These are phyloP conservation scores for Oxytorus armatus DNA, from an alignment of 2,888 invertebrate genomes.

Conservation along the genomic window DNA sequence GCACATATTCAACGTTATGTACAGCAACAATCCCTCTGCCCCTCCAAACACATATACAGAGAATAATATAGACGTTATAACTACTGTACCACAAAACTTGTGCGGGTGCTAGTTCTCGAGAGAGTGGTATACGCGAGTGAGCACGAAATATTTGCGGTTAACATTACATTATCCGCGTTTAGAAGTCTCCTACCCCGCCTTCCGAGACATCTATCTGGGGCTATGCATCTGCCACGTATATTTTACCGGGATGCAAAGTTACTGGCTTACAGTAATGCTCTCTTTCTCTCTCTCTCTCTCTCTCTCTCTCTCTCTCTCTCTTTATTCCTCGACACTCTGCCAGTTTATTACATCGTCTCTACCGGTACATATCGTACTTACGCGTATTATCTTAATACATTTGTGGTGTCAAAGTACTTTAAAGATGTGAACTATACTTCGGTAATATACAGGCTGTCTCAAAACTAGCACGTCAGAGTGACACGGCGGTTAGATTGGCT, in stretches of 20 bases:
- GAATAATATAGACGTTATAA: background rate
- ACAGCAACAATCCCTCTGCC: too few relatives aligned
- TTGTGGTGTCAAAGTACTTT: constrained; percentile 11
- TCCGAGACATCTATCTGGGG: constrained; percentile 73
- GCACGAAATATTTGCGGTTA: constrained; percentile 74
- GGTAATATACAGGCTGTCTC: background rate
- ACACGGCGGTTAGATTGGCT: too few relatives aligned
- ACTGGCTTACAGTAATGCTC: constrained; percentile 48
- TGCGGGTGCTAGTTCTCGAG: constrained; percentile 38
- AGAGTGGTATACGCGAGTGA: constrained; percentile 32
- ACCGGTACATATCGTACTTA: constrained; percentile 20
- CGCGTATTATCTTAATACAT: constrained; percentile 20
- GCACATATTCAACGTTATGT: constrained; percentile 17
- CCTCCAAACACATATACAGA: constrained; percentile 9
- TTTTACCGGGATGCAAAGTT: constrained; percentile 71
- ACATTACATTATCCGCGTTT: constrained; percentile 75
- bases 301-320: constrained; percentile 7
- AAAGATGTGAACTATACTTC: background rate
- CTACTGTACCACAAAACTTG: constrained; percentile 18
- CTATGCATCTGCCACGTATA: constrained; percentile 73
- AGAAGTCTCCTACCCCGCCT: constrained; percentile 73
- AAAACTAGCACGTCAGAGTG: too few relatives aligned
- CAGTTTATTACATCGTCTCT: background rate
- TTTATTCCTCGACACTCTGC: background rate
- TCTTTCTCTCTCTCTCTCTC: background rate